These are phyloP conservation scores for Rattus norvegicus DNA, from an alignment of 2,113 vertebrate species.

Conservation along the genomic window DNA sequence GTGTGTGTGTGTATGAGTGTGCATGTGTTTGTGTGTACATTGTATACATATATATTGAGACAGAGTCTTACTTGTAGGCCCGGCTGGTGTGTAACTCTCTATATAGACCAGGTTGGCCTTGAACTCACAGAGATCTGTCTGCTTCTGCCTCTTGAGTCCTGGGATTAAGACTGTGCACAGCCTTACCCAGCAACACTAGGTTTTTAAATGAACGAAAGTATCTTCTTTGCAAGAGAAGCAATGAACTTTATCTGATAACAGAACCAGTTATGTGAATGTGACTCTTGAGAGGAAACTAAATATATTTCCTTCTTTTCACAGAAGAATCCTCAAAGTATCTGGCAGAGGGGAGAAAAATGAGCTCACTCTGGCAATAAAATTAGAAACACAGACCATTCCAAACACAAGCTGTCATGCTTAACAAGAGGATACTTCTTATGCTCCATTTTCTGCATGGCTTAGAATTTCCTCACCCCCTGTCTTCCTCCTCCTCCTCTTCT, in stretches of 20 bases:
- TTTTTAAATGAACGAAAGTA: conserved; percentile 54
- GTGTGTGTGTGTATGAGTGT: not conserved
- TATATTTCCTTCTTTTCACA: conserved; percentile 68
- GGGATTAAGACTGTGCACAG: not conserved
- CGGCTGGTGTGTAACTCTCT: not conserved
- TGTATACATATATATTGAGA: not conserved
- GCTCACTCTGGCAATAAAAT: conserved; percentile 67
- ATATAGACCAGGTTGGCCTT: not conserved
- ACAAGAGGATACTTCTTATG: conserved; percentile 53
- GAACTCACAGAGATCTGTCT: not conserved
- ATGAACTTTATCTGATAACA: conserved; percentile 44
- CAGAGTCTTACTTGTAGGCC: not conserved
- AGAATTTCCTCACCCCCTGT: conserved; percentile 6
- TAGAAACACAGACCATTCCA: conserved; percentile 71
- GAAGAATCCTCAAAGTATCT: conserved; percentile 70
- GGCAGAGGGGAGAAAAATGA: conserved; percentile 21
- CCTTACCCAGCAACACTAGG: not conserved
- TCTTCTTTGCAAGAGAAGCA: conserved; percentile 1
- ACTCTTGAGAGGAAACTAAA: conserved; percentile 53
- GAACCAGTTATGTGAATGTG: conserved; percentile 54
- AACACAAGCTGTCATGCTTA: conserved; percentile 71
- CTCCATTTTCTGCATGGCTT: conserved; percentile 61
- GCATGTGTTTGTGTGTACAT: not conserved
- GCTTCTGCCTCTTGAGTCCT: not conserved
- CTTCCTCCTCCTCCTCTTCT: not conserved